phyloP scores from a whole-genome alignment of 2,888 invertebrate genomes.

The Oligia strigilis region DNA sequence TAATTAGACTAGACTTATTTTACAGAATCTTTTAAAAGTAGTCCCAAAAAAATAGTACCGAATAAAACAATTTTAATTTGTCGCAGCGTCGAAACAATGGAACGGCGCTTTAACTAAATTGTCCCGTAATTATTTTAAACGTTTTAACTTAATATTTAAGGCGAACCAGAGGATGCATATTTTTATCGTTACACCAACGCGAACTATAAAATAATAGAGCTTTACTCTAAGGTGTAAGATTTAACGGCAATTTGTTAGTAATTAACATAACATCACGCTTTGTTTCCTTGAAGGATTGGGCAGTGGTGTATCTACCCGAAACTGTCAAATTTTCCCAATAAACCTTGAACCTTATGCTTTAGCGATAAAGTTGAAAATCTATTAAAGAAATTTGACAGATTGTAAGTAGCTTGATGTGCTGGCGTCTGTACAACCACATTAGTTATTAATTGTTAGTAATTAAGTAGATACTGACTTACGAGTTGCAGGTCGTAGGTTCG shows the following conservation, averaged over 20 bases:
- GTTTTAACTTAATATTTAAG: conserved; percentile 88
- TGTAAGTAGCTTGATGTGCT: too few species aligned
- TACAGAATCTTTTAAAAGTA: background rate
- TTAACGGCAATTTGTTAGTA: conserved; percentile 45
- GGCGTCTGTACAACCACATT: too few species aligned
- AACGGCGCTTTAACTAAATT: conserved; percentile 81
- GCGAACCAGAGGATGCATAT: conserved; percentile 82
- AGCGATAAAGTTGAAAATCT: too few species aligned
- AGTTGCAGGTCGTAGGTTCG: too few species aligned
- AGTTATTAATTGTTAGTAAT: background rate
- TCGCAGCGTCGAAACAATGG: conserved; percentile 50
- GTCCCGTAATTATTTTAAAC: conserved; percentile 89
- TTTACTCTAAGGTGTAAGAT: conserved; percentile 79
- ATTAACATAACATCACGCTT: background rate
- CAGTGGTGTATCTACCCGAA: too few species aligned
- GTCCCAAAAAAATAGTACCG: background rate
- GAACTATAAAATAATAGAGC: conserved; percentile 82
- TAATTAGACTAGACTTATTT: background rate
- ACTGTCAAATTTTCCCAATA: too few species aligned
- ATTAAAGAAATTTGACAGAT: too few species aligned
- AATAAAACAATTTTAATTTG: background rate
- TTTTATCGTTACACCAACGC: conserved; percentile 79
- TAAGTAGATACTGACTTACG: background rate
- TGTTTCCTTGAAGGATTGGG: too few species aligned
- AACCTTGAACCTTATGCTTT: too few species aligned